Evolutionary conservation across 92 coral and sea anemone species (phyloP), one percentile per base, ranked within the genome.

Genomic region (Porites cylindrica): DNA sequence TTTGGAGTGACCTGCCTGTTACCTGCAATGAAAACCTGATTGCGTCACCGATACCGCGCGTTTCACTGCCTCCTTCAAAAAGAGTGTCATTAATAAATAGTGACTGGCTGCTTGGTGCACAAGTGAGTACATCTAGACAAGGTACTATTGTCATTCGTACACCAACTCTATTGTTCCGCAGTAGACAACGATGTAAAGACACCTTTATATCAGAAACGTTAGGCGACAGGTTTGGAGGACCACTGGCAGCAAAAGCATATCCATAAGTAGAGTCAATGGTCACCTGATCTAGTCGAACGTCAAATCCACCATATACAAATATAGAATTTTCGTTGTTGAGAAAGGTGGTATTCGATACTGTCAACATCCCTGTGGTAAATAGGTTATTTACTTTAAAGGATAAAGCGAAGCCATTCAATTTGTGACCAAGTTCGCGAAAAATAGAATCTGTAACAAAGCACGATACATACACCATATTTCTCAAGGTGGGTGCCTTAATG

Each of bases 31-130:
- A 26, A 75, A 75, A 75, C 58, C 79, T 75, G 50, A 75, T 75
- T 11, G 79, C 79, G 56, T 75, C 65, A 20, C 18, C 65, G 16
- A 38, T 0, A 43, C n/a, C 21, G 21, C n/a, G 19, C 58, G 79
- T 54, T 16, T 75, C 26, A 1, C 10, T 50, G 9, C 52, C 80
- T 76, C 78, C 62, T 2, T 56, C 21, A 26, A 76, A 56, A 8
- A 76, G 14, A 7, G 67, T 76, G 23, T 76, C 54, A 23, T 38
- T 76, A 26, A 76, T 67, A 26, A 76, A 20, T 6, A 76, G 80
- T 32, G 51, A 24, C 8, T 76, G 80, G 24, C 56, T 63, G 67
- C 80, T 32, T 14, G 80, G 18, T 59, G 80, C 26, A 17, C 68
- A 76, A 24, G n/a, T 62, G n/a, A 3, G 14, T 11, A 11, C 6